phyloP scores from a whole-genome alignment of 1,140 invertebrate genomes.

The Hyles vespertilio region DNA sequence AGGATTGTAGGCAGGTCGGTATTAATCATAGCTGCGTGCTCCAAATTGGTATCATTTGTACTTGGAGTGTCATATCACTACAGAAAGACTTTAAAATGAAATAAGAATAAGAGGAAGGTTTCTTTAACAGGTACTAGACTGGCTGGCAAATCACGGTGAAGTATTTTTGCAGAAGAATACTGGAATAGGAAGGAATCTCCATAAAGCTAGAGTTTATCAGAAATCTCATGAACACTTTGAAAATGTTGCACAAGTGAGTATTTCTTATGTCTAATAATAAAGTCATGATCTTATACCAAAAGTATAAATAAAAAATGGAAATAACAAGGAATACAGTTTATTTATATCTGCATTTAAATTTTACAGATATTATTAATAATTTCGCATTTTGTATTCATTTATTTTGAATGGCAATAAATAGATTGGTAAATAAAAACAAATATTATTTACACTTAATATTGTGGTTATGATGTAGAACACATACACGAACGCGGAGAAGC shows the following conservation, averaged over 20 bases:
- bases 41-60: too few species aligned
- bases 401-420: too few species aligned
- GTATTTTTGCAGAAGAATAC: conserved; percentile 98
- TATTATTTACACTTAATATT: not conserved
- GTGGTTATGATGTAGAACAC: conserved; percentile 87
- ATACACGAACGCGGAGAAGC: conserved; percentile 98
- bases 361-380: too few species aligned
- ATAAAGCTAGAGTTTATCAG: conserved; percentile 95
- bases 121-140: conserved; percentile 89
- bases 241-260: conserved; percentile 93
- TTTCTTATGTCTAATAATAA: conserved; percentile 16
- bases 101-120: conserved; percentile 1
- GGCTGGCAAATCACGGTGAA: conserved; percentile 99
- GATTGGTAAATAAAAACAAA: not conserved
- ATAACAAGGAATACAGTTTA: too few species aligned
- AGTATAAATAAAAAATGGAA: too few species aligned
- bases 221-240: conserved; percentile 99
- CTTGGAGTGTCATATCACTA: too few species aligned
- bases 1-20: conserved; percentile 90
- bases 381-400: too few species aligned
- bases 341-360: too few species aligned
- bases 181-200: conserved; percentile 95
- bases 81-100: not conserved
- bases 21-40: too few species aligned
- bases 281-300: not conserved